Evolutionary conservation across 92 coral and sea anemone species (phyloP), one percentile per base, ranked within the genome.

Genomic region (Siderastrea siderea): DNA sequence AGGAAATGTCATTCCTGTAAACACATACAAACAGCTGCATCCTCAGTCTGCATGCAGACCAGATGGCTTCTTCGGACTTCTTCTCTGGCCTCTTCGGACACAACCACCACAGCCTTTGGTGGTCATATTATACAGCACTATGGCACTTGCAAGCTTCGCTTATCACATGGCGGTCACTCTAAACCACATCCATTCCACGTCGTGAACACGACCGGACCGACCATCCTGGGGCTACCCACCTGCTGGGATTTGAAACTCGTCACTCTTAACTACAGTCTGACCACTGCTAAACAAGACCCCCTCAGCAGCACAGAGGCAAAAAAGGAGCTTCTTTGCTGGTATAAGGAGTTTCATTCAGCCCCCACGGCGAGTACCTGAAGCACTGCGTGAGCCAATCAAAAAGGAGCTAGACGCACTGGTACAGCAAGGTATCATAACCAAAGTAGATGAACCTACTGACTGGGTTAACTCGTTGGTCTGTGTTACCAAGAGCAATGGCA

Each of bases 1-100:
- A 80, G 98, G 95, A 68, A 94, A 92, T 77, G 98, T 92, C n/a
- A 94, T 92, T 51, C 89, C 95, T 45, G 92, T 87, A 38, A 75
- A 85, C 80, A 84, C 88, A 63, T 89, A 89, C 88, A 87, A 87
- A 74, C 88, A 59, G 57, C 11, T 90, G 26, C 58, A 61, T 75
- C 95, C 95, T 2, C 47, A 68, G n/a, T 63, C 92, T 70, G 79
- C 80, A 65, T 77, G 77, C 65, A 84, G 87, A 74, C 17, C 93
- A 52, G 60, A 10, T 68, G 94, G 94, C 68, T 93, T 93, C 52
- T 82, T 78, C 50, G 90, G 81, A 26, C 38, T 26, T 26, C 38
- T 26, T 26, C 38, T 82, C 71, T 90, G 77, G 67, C 71, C 15
- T 90, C 94, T 57, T 93, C 94, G 38, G 47, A 70, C 51, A 87